Evolutionary conservation across 2,797 vertebrate genomes (phyloP).

Genomic region (Liparis tanakae): DNA sequence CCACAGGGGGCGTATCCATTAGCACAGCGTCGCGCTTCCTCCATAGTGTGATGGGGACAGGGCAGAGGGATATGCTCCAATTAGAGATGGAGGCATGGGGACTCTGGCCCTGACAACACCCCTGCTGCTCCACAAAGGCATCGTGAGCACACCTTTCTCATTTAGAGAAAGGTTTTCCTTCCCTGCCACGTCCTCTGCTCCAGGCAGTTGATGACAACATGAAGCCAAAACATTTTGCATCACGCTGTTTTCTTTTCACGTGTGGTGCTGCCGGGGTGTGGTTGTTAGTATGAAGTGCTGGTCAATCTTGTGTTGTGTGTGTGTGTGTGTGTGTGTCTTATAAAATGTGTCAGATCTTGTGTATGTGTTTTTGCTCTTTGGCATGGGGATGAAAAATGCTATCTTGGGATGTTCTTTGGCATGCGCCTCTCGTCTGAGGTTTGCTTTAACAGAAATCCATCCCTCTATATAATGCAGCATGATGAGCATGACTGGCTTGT

Average conservation of each 20-base stretch:
- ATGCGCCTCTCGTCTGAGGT: slow-evolving; percentile 63
- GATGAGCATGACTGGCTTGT: slow-evolving; percentile 43
- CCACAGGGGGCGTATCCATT: slow-evolving; percentile 71
- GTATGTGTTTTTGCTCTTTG: slow-evolving; percentile 33
- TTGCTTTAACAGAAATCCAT: slow-evolving; percentile 67
- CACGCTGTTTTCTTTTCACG: slow-evolving; percentile 59
- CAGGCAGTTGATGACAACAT: slow-evolving; percentile 58
- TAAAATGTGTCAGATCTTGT: slow-evolving; percentile 27
- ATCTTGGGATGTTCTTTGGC: slow-evolving; percentile 57
- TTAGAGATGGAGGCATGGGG: slow-evolving; percentile 73
- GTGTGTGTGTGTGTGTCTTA: slow-evolving; percentile 18
- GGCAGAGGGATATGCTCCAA: slow-evolving; percentile 72
- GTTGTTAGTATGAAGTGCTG: slow-evolving; percentile 39
- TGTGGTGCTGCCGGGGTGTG: slow-evolving; percentile 25
- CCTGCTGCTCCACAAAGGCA: slow-evolving; percentile 67
- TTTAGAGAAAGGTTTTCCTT: slow-evolving; percentile 43
- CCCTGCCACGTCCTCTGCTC: slow-evolving; percentile 46
- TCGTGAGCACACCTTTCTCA: slow-evolving; percentile 57
- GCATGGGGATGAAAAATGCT: slow-evolving; percentile 43
- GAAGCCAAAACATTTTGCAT: slow-evolving; percentile 64
- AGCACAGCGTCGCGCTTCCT: slow-evolving; percentile 64
- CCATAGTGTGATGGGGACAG: slow-evolving; percentile 60
- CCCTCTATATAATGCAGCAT: slow-evolving; percentile 52
- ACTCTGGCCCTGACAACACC: slow-evolving; percentile 70
- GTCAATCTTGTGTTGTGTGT: slow-evolving; percentile 32